Percentiles rank a stretch among this genome's conserved stretches.
Evolutionary conservation across 2,797 vertebrate genomes (phyloP).

Genomic region (Thripadectes ignobilis): DNA sequence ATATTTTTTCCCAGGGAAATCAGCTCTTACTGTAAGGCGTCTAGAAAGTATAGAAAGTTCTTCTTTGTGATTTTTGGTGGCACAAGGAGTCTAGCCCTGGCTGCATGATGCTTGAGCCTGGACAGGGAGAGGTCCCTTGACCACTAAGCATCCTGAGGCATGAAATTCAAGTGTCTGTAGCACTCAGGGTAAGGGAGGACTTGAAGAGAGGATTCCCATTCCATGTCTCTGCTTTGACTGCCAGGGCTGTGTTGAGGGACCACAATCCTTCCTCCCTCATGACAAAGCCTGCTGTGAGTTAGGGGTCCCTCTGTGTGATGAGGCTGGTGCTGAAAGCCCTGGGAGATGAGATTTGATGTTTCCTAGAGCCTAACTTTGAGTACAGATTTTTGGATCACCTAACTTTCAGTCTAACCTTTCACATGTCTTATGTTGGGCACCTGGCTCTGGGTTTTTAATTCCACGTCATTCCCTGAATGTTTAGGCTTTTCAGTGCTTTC

Average conservation of each 20-base stretch:
- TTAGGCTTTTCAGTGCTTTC: background rate
- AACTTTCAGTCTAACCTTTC: background rate
- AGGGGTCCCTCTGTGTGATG: background rate
- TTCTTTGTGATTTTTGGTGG: background rate
- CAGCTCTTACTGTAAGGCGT: background rate
- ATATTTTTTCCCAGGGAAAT: background rate
- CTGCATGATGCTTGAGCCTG: background rate
- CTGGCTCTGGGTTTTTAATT: background rate
- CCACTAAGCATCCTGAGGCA: background rate
- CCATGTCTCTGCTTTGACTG: background rate
- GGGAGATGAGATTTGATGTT: background rate
- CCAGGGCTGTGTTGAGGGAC: background rate
- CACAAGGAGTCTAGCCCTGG: background rate
- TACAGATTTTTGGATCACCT: background rate
- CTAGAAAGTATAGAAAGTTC: background rate
- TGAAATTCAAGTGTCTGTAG: background rate
- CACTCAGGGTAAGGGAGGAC: background rate
- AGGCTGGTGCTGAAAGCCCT: background rate
- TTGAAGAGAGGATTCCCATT: background rate
- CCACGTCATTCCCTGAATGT: rapidly evolving
- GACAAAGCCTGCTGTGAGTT: rapidly evolving
- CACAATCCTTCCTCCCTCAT: rapidly evolving
- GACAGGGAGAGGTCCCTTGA: background rate
- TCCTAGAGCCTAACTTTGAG: background rate
- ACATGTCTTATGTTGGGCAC: no score